Evolutionary conservation across 1,140 invertebrate genomes (phyloP), one percentile per base, ranked within the genome.

Genomic region (Halyomorpha halys): DNA sequence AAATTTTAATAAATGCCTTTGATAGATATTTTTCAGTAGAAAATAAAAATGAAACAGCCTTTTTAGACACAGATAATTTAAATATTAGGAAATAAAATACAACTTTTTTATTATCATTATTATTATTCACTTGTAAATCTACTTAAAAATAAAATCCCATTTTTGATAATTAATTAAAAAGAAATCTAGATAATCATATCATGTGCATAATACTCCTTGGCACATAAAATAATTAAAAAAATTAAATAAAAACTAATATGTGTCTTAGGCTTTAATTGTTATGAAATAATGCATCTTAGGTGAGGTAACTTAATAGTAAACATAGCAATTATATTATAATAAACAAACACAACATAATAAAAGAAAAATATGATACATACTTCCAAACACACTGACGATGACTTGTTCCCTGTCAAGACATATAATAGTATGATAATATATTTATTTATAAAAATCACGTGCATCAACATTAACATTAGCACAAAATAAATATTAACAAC

Each of bases 401-500:
- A 56, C 53, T 56, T 56, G 53, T 56, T 56, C 53, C 53, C 53
- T 56, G 53, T 56, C 53, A 56, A 56, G 53, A 56, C 53, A 56
- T 56, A 56, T 56, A 56, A 56, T 23, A 56, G 23, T 56, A 56
- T 56, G 53, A 56, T 56, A 53, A 56, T 56, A 56, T 23, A 56
- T 23, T 23, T 56, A 39, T 25, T 56, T 56, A 56, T 56, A 56
- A 56, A 56, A 56, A 56, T 25, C 14, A 23, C 53, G 53, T 56
- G 53, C 53, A 56, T 19, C 2, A 56, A 56, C 53, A 56, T 23
- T 56, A 56, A 56, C 53, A 56, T 56, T 56, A 56, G 53, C 53
- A 61, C 44, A 61, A 61, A 61, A 61, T 61, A 61, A 61, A 61
- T 61, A 61, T 61, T 61, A 61, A 61, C 59, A 61, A 61, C 59